phyloP scores from a whole-genome alignment of 2,797 vertebrate genomes.

The Echiichthys vipera region DNA sequence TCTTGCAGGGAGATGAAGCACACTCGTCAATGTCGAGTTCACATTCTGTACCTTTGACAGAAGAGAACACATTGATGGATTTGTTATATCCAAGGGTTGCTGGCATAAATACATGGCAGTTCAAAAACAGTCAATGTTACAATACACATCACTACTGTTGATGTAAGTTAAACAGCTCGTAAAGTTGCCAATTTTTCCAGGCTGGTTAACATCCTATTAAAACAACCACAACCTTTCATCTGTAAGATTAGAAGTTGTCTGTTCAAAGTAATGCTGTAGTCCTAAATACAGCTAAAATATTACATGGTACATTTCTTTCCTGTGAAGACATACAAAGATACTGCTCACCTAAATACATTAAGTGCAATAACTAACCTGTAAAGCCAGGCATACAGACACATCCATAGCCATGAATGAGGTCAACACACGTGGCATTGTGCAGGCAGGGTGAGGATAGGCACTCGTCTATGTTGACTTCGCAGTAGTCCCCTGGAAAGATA shows the following conservation, averaged over 20 bases:
- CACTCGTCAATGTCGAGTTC: conserved; percentile 88
- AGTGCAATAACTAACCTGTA: conserved; percentile 77
- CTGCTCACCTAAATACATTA: neutral
- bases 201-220: neutral
- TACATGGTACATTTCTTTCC: neutral
- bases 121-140: conserved; percentile 48
- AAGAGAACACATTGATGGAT: conserved; percentile 59
- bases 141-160: conserved; percentile 17
- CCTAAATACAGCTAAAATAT: conserved; percentile 15
- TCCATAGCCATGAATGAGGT: conserved; percentile 79
- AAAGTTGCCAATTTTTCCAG: neutral
- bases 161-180: conserved; percentile 4
- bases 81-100: conserved; percentile 23
- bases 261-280: neutral
- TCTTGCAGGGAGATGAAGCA: conserved; percentile 87
- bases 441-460: conserved; percentile 83
- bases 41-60: conserved; percentile 81
- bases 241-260: too few relatives aligned
- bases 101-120: conserved; percentile 31
- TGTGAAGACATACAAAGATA: neutral
- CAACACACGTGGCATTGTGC: conserved; percentile 81
- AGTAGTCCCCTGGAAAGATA: conserved; percentile 75
- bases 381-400: conserved; percentile 83
- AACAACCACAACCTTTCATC: neutral
- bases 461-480: conserved; percentile 86